These are phyloP conservation scores for Heliconius eleuchia DNA, from an alignment of 1,140 invertebrate genomes.

Conservation along the genomic window DNA sequence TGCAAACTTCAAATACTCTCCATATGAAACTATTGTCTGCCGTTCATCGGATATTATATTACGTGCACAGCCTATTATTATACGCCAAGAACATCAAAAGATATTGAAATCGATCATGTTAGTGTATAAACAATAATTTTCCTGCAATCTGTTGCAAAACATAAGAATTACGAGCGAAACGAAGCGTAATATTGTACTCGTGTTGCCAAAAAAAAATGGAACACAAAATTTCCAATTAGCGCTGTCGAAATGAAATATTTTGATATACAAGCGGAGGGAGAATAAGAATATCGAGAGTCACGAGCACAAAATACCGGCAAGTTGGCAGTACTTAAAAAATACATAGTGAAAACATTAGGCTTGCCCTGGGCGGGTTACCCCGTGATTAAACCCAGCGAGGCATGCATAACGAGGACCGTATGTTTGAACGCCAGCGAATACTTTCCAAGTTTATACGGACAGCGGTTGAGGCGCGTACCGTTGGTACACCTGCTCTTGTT, in stretches of 20 bases:
- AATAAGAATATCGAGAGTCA: slow-evolving; percentile 43
- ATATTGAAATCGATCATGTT: neutral
- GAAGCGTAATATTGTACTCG: slow-evolving; percentile 26
- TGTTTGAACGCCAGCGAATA: slow-evolving; percentile 74
- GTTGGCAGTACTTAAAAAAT: slow-evolving; percentile 62
- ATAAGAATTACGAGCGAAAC: slow-evolving; percentile 32
- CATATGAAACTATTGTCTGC: slow-evolving; percentile 27
- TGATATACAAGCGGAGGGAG: slow-evolving; percentile 39
- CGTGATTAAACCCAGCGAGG: slow-evolving; percentile 75
- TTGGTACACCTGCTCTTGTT: slow-evolving; percentile 53
- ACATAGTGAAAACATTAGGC: slow-evolving; percentile 76
- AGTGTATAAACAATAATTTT: neutral
- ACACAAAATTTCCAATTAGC: slow-evolving; percentile 42
- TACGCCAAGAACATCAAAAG: neutral
- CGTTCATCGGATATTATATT: slow-evolving; percentile 7
- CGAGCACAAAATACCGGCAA: slow-evolving; percentile 35
- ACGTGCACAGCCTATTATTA: neutral
- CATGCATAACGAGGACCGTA: slow-evolving; percentile 73
- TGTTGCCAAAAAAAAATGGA: slow-evolving; percentile 38
- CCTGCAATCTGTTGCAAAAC: neutral
- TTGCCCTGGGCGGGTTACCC: slow-evolving; percentile 57
- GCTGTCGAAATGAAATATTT: slow-evolving; percentile 42
- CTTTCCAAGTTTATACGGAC: slow-evolving; percentile 64
- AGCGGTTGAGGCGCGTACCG: slow-evolving; percentile 49
- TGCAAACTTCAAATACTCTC: slow-evolving; percentile 25